Percentiles rank a stretch among this genome's conserved stretches.
phyloP scores from a whole-genome alignment of 2,888 invertebrate genomes.

The Drosophila stalkeri region DNA sequence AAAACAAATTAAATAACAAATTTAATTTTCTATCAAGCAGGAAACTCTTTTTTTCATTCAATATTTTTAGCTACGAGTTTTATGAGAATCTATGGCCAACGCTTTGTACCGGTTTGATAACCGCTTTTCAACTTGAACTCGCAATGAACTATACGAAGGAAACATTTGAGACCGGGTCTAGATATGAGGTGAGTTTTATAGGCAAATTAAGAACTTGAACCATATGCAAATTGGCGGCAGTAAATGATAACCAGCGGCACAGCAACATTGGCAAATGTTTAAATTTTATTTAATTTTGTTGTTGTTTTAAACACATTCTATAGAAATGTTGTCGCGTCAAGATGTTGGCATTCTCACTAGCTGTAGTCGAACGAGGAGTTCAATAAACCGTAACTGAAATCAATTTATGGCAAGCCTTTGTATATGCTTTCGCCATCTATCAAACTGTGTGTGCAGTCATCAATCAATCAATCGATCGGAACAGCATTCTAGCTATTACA shows the following conservation, averaged over 20 bases:
- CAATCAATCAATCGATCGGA: constrained; percentile 44
- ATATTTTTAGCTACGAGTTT: not conserved
- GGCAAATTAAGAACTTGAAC: constrained; percentile 42
- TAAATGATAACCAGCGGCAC: constrained; percentile 37
- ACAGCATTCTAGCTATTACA: constrained; percentile 38
- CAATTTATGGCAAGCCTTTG: constrained; percentile 30
- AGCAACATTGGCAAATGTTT: constrained; percentile 20
- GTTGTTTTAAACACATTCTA: not conserved
- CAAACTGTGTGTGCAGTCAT: constrained; percentile 7
- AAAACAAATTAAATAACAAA: not conserved
- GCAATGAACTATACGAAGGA: constrained; percentile 31
- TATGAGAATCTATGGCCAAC: not conserved
- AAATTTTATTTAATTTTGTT: not conserved
- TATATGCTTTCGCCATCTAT: constrained; percentile 7
- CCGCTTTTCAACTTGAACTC: constrained; percentile 13
- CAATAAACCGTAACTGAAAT: constrained; percentile 33
- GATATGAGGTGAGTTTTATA: constrained; percentile 36
- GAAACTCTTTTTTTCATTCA: not conserved
- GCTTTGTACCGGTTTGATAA: not conserved
- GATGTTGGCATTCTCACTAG: constrained; percentile 3
- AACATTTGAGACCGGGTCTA: constrained; percentile 40
- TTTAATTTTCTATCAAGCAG: not conserved
- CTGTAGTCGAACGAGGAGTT: constrained; percentile 4
- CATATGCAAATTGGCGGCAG: constrained; percentile 65
- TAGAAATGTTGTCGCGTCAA: not conserved